Conservation (phyloP, 2,888 invertebrate species). For the Lasioglossum villosulum region DNA sequence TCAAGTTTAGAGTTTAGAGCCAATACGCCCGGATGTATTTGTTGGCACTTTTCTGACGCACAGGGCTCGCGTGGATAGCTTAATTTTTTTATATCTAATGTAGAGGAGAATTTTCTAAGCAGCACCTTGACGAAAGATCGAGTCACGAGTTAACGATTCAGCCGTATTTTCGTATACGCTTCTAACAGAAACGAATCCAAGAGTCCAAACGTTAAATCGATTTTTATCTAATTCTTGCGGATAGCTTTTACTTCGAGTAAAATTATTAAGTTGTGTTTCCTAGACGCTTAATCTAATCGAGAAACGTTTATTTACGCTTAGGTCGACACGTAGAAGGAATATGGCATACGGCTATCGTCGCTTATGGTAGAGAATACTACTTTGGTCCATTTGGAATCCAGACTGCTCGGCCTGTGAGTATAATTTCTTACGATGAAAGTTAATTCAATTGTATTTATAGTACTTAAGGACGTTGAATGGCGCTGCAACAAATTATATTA, state of each 20-base stretch:
- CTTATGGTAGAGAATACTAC: conserved; percentile 94
- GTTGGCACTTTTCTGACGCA: not conserved
- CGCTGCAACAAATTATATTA: not conserved
- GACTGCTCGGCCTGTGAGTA: conserved; percentile 92
- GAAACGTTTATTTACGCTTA: conserved; percentile 81
- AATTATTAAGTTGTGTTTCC: not conserved
- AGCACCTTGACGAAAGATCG: not conserved
- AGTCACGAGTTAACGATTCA: not conserved
- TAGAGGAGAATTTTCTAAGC: not conserved
- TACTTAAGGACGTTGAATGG: not conserved
- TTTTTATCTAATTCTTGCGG: not conserved
- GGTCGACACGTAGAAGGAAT: conserved; percentile 95
- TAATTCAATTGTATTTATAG: not conserved
- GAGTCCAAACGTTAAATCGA: not conserved
- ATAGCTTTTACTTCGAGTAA: not conserved
- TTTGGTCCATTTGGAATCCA: conserved; percentile 93
- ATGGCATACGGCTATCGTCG: conserved; percentile 98
- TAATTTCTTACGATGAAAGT: not conserved
- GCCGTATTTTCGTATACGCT: not conserved
- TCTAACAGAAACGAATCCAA: too few relatives aligned
- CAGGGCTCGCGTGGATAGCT: not conserved
- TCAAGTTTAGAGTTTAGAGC: not conserved
- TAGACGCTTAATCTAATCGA: not conserved
- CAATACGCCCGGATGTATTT: not conserved
- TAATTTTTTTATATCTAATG: not conserved